Percentiles rank a stretch among this genome's conserved stretches.
These are phyloP conservation scores for Hippocampus abdominalis DNA, from an alignment of 2,113 vertebrate species.

Conservation along the genomic window DNA sequence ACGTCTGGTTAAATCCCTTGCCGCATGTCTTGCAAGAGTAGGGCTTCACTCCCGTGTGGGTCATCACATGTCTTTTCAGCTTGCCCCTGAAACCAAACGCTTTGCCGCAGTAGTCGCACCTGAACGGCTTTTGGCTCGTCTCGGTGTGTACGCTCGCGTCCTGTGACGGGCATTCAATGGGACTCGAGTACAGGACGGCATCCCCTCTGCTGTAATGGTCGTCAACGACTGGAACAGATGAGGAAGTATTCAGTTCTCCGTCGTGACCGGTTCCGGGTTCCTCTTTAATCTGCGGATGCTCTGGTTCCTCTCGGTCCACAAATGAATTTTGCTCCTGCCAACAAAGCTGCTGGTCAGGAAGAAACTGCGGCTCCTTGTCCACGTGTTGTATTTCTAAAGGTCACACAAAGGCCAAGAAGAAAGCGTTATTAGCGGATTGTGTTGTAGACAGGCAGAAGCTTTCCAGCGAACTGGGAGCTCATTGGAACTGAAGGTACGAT, in stretches of 20 bases:
- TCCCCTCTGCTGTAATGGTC: neutral
- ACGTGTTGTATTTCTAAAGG: neutral
- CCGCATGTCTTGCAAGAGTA: slow-evolving; percentile 8
- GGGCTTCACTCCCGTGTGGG: slow-evolving; percentile 6
- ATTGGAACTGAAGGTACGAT: too few species aligned
- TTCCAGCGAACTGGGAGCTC: too few species aligned
- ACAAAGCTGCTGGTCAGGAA: neutral
- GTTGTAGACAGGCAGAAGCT: too few species aligned
- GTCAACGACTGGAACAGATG: neutral
- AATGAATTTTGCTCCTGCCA: neutral
- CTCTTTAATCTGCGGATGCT: slow-evolving; percentile 1
- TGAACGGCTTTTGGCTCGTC: neutral
- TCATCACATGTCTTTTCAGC: neutral
- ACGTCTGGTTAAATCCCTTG: neutral
- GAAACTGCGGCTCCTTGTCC: neutral
- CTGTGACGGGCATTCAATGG: neutral
- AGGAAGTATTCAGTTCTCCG: neutral
- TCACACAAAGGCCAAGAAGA: neutral
- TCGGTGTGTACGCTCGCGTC: neutral
- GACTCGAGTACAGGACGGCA: neutral
- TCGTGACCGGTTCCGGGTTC: slow-evolving; percentile 1
- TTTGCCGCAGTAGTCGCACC: neutral
- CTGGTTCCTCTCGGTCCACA: neutral
- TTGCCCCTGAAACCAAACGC: neutral
- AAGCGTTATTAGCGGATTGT: too few species aligned